Evolutionary conservation across 1,140 invertebrate genomes (phyloP).

Genomic region (Belonocnema kinseyi): DNA sequence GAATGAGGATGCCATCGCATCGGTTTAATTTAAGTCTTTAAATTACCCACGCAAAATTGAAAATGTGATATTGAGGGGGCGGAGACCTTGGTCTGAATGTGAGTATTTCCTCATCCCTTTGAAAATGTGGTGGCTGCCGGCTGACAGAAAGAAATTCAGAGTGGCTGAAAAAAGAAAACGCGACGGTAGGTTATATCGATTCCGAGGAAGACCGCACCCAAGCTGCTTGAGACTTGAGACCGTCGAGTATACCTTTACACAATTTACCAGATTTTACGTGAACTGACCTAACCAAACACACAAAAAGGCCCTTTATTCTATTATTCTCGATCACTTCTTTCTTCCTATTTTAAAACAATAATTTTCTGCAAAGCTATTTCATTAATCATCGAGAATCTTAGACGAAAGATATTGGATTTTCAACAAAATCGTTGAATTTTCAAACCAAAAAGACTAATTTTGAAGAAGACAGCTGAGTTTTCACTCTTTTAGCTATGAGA

Average conservation of each 20-base stretch:
- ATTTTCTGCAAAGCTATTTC: too few species aligned
- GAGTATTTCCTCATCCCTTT: slow-evolving; percentile 4
- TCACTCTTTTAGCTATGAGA: too few species aligned
- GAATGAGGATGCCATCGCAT: background rate
- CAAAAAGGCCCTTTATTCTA: too few species aligned
- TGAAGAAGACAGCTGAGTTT: too few species aligned
- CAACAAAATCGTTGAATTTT: too few species aligned
- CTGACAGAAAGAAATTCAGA: background rate
- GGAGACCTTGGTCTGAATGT: background rate
- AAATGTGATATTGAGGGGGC: background rate
- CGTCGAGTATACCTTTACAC: background rate
- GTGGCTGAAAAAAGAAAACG: slow-evolving; percentile 10
- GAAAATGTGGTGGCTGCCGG: background rate
- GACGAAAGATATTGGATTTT: too few species aligned
- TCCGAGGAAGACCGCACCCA: slow-evolving; percentile 52
- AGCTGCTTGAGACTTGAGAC: slow-evolving; percentile 21
- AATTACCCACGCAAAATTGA: background rate
- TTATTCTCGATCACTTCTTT: too few species aligned
- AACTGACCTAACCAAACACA: too few species aligned
- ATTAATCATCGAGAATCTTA: too few species aligned
- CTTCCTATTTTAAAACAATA: too few species aligned
- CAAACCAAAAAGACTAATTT: too few species aligned
- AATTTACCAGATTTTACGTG: too few species aligned
- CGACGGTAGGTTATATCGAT: slow-evolving; percentile 48
- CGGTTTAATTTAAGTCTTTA: background rate